phyloP scores from a whole-genome alignment of 2,113 vertebrate species.

The Bubo blakistoni region DNA sequence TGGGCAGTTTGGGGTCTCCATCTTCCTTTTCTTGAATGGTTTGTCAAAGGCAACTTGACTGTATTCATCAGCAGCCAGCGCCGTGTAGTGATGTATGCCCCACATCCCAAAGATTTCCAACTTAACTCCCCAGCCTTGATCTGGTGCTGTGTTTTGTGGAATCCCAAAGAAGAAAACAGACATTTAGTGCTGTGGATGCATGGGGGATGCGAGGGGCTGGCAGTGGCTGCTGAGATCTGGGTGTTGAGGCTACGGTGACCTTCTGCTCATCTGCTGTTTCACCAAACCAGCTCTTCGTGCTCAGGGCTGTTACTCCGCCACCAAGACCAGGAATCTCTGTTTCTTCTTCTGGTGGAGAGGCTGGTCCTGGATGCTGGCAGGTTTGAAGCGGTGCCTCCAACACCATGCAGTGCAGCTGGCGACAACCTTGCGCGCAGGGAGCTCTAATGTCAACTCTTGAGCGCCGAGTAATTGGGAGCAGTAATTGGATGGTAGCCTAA shows the following conservation, averaged over 20 bases:
- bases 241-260: fast-evolving
- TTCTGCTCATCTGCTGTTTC: fast-evolving
- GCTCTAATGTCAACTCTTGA: neutral
- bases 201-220: neutral
- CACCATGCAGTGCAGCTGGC: neutral
- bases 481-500: conserved; percentile 46
- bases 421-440: neutral
- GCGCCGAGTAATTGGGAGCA: neutral
- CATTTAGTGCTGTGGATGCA: neutral
- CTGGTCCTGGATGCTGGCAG: neutral
- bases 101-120: neutral
- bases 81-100: too few relatives aligned
- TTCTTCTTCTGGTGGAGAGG: neutral
- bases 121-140: neutral
- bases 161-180: neutral
- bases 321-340: fast-evolving
- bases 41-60: neutral
- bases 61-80: too few relatives aligned
- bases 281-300: neutral
- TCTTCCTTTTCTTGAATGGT: neutral
- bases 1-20: neutral
- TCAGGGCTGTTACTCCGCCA: neutral
- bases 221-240: neutral
- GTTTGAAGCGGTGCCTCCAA: neutral
- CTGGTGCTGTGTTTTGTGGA: neutral